Conservation (phyloP, 2,797 vertebrate species). For the Microctenopoma steveboyesi region DNA sequence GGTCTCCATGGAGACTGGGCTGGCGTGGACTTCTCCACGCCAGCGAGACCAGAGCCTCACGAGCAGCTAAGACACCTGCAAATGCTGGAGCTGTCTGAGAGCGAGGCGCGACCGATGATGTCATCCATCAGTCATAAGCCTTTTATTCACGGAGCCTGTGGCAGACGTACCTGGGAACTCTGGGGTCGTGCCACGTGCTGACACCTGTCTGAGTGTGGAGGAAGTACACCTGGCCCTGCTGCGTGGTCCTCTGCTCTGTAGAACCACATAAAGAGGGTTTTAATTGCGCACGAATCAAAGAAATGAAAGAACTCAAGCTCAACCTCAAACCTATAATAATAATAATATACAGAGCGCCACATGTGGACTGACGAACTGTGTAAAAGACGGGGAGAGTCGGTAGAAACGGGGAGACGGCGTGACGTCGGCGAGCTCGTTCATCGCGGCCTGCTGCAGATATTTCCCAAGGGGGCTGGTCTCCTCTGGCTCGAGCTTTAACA, state of each 20-base stretch:
- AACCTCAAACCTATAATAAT: not conserved
- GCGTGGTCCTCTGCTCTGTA: slow-evolving; percentile 97
- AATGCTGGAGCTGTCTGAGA: slow-evolving; percentile 37
- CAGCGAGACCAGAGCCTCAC: slow-evolving; percentile 39
- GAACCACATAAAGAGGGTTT: slow-evolving; percentile 12
- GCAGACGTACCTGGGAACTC: slow-evolving; percentile 91
- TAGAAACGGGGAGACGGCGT: slow-evolving; percentile 50
- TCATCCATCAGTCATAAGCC: slow-evolving; percentile 45
- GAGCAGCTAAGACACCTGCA: slow-evolving; percentile 32
- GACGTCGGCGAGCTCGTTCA: slow-evolving; percentile 67
- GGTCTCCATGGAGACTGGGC: slow-evolving; percentile 77
- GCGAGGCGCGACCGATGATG: slow-evolving; percentile 53
- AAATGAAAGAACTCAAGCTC: not conserved
- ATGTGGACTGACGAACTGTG: slow-evolving; percentile 30
- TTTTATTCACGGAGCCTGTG: no score
- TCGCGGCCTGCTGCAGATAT: slow-evolving; percentile 65
- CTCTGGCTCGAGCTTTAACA: slow-evolving; percentile 45
- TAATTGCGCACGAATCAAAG: no score
- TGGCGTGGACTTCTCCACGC: slow-evolving; percentile 63
- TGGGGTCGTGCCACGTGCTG: slow-evolving; percentile 98
- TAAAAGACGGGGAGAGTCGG: slow-evolving; percentile 56
- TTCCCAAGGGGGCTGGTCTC: slow-evolving; percentile 61
- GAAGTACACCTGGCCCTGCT: slow-evolving; percentile 98
- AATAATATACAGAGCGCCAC: not conserved
- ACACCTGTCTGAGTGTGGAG: slow-evolving; percentile 98